Conservation (phyloP, 92 coral and sea anemone species). For the Chrysogorgia sp. region DNA sequence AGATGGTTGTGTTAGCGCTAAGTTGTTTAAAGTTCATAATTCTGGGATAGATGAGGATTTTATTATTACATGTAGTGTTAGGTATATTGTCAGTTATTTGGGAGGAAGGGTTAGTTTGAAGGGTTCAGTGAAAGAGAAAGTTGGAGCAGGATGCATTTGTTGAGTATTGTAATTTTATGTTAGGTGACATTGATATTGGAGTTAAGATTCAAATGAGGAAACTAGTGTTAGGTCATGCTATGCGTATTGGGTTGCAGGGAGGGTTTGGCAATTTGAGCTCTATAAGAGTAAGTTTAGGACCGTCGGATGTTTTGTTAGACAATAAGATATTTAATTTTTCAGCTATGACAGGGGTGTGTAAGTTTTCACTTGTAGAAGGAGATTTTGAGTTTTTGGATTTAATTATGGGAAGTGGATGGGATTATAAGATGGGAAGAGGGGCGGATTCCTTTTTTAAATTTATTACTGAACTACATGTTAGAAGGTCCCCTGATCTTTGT, state of each 20-base stretch:
- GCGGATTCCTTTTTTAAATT: not conserved
- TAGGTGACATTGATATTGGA: not conserved
- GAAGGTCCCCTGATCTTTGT: conserved; percentile 3
- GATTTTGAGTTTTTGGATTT: not conserved
- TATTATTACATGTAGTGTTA: not conserved
- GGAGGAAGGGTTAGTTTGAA: not conserved
- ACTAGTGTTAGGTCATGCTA: not conserved
- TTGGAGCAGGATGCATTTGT: conserved; percentile 8
- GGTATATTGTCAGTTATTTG: not conserved
- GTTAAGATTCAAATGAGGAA: not conserved
- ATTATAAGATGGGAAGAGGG: conserved; percentile 1
- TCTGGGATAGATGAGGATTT: not conserved
- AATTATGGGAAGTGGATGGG: conserved; percentile 6
- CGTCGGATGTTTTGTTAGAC: not conserved
- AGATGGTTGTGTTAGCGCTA: not conserved
- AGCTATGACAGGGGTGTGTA: not conserved
- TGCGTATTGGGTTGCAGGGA: conserved; percentile 1
- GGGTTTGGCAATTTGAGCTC: not conserved
- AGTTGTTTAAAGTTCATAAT: not conserved
- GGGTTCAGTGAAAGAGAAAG: conserved; percentile 1
- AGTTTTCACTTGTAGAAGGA: not conserved
- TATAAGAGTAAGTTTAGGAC: not conserved
- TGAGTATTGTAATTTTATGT: not conserved
- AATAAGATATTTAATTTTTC: not conserved
- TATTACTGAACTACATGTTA: not conserved